phyloP scores from a whole-genome alignment of 1,140 invertebrate genomes.

The Eupristina koningsbergeri region DNA sequence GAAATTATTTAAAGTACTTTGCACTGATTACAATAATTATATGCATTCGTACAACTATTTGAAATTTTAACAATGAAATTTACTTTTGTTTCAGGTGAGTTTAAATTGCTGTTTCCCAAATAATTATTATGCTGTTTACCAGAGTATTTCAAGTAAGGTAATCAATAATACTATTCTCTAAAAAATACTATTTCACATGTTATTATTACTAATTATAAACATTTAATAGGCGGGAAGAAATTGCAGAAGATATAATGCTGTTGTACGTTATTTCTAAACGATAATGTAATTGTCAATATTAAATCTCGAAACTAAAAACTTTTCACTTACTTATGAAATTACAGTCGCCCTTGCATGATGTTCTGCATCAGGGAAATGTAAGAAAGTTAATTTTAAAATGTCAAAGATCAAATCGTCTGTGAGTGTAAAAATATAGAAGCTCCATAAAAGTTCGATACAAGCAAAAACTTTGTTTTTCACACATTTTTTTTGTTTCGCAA shows the following conservation, averaged over 20 bases:
- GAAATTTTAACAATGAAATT: background rate
- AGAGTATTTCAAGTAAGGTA: background rate
- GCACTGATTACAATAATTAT: background rate
- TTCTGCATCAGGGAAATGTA: background rate
- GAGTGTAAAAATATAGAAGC: constrained; percentile 15
- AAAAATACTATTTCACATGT: background rate
- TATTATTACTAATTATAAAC: too few relatives aligned
- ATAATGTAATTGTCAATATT: background rate
- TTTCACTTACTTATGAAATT: background rate
- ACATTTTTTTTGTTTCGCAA: background rate
- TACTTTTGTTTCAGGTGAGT: constrained; percentile 36
- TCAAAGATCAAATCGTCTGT: constrained; percentile 40
- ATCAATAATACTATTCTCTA: background rate
- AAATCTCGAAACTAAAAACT: background rate
- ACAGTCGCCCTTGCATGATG: background rate
- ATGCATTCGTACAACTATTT: background rate
- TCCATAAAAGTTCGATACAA: constrained; percentile 22
- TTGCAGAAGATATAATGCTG: too few relatives aligned
- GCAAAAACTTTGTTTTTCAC: constrained; percentile 20
- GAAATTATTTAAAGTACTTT: too few relatives aligned
- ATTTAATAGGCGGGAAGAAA: too few relatives aligned
- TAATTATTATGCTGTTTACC: background rate
- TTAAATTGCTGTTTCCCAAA: background rate
- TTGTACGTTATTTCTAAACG: background rate
- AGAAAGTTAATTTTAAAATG: constrained; percentile 15